Evolutionary conservation across 2,797 vertebrate genomes (phyloP).

Genomic region (Clarias laeviceps): DNA sequence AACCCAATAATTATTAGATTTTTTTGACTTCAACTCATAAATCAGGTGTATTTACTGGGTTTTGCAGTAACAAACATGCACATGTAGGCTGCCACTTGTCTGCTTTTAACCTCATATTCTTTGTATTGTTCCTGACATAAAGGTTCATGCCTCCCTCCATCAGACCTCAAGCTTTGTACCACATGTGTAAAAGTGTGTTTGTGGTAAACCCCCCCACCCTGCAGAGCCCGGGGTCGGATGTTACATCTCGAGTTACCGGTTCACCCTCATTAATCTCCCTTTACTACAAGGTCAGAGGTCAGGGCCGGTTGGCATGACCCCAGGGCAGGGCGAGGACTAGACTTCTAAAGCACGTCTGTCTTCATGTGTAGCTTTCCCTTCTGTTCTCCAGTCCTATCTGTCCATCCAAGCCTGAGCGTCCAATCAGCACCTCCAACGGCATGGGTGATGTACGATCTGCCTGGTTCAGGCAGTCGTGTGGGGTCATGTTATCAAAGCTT

Average conservation of each 20-base stretch:
- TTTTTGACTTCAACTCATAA: not conserved
- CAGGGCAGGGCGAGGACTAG: slow-evolving; percentile 33
- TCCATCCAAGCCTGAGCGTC: slow-evolving; percentile 6
- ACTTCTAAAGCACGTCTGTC: slow-evolving; percentile 33
- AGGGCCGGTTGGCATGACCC: slow-evolving; percentile 51
- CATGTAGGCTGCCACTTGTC: not conserved
- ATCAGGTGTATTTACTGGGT: not conserved
- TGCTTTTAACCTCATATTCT: not conserved
- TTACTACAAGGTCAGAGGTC: slow-evolving; percentile 48
- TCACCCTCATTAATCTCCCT: slow-evolving; percentile 55
- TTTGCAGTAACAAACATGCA: not conserved
- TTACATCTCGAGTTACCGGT: slow-evolving; percentile 57
- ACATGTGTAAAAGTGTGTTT: slow-evolving; percentile 20
- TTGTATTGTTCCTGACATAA: not conserved
- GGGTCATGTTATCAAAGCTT: slow-evolving; percentile 29
- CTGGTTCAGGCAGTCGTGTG: slow-evolving; percentile 39
- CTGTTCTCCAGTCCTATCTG: slow-evolving; percentile 18
- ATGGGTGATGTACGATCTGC: slow-evolving; percentile 47
- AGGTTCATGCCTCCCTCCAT: not conserved
- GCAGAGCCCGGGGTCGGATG: slow-evolving; percentile 43
- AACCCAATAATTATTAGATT: too few relatives aligned
- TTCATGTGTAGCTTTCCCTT: slow-evolving; percentile 45
- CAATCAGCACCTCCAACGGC: slow-evolving; percentile 40
- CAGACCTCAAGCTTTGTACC: not conserved
- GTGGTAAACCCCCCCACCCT: slow-evolving; percentile 32